Evolutionary conservation across 2,888 invertebrate genomes (phyloP).

Genomic region (Nymphalis urticae): DNA sequence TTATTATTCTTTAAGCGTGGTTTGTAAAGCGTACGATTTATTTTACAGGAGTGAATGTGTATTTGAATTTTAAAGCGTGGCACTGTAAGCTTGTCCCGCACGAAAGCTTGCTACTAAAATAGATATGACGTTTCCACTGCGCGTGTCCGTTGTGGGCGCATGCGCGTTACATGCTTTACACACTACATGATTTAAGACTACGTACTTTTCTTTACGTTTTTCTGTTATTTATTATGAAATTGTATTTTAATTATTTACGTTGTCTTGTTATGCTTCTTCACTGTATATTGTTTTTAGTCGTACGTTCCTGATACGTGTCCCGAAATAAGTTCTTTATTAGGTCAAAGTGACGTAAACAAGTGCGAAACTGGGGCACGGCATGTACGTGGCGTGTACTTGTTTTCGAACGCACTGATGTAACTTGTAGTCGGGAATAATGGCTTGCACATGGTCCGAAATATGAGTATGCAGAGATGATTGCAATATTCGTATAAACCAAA

Average conservation of each 20-base stretch:
- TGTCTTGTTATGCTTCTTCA: background rate
- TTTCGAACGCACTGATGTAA: slow-evolving; percentile 29
- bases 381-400: slow-evolving; percentile 15
- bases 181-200: slow-evolving; percentile 14
- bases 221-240: background rate
- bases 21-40: slow-evolving; percentile 29
- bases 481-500: no score
- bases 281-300: background rate
- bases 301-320: background rate
- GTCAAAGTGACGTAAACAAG: slow-evolving; percentile 24
- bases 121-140: slow-evolving; percentile 68
- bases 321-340: slow-evolving; percentile 22
- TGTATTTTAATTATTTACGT: background rate
- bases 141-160: slow-evolving; percentile 62
- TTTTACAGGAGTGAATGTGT: slow-evolving; percentile 35
- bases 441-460: slow-evolving; percentile 10
- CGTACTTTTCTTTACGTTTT: slow-evolving; percentile 17
- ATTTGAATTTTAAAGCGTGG: slow-evolving; percentile 42
- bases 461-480: no score
- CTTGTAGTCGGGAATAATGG: slow-evolving; percentile 18
- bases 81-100: slow-evolving; percentile 46
- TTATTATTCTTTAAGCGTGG: slow-evolving; percentile 41
- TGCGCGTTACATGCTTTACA: slow-evolving; percentile 48
- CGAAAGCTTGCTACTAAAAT: slow-evolving; percentile 70
- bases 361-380: slow-evolving; percentile 22